Conservation (phyloP, 2,888 invertebrate genomes). For the Pachycephus smyrnensis region DNA sequence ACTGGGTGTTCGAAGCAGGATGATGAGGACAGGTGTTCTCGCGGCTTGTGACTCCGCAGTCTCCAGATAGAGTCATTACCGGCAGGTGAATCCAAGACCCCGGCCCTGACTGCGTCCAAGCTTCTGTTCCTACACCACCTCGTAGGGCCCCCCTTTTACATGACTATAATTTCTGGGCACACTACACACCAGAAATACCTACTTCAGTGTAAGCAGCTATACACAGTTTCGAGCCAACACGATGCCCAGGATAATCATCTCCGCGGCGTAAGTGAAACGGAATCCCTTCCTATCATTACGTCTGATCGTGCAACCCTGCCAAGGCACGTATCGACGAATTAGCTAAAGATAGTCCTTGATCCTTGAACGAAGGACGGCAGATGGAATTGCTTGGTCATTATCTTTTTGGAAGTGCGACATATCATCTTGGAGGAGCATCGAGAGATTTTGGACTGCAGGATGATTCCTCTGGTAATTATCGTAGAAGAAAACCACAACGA, state of each 20-base stretch:
- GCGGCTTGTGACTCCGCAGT: background rate
- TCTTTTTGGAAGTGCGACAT: no score
- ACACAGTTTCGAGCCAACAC: background rate
- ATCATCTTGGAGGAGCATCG: no score
- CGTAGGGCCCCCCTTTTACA: conserved; percentile 3
- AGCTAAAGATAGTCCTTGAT: no score
- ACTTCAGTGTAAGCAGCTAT: no score
- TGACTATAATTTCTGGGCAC: conserved; percentile 10
- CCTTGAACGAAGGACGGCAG: no score
- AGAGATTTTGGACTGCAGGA: no score
- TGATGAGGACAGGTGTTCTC: conserved; percentile 42
- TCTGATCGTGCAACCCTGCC: background rate
- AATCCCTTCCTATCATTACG: conserved; percentile 4
- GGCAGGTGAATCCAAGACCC: conserved; percentile 47
- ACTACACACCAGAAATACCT: background rate
- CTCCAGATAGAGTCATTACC: conserved; percentile 51
- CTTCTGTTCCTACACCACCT: conserved; percentile 9
- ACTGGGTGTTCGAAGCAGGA: conserved; percentile 14
- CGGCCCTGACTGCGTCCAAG: conserved; percentile 33
- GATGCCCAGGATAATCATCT: background rate
- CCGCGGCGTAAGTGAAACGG: conserved; percentile 1
- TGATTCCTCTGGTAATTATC: no score
- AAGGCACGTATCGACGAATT: background rate
- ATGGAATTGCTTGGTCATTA: no score
- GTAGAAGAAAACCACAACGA: no score